Percentiles rank a stretch among this genome's conserved stretches.
Conservation (phyloP, 2,888 invertebrate genomes). For the Urechis unicinctus region DNA sequence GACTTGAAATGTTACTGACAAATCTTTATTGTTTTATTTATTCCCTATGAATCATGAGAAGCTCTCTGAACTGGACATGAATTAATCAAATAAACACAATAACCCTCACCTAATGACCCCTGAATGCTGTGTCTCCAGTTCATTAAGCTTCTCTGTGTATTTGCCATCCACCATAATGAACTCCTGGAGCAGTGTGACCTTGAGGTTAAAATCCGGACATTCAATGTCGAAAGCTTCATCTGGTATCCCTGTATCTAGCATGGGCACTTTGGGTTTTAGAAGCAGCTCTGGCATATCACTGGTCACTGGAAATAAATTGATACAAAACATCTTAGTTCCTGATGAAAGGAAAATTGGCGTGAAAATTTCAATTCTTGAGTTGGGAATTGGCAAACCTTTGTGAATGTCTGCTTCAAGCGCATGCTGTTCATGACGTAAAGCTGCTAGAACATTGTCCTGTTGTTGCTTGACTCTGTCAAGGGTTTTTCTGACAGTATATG, state of each 20-base stretch:
- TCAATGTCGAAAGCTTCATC: constrained; percentile 42
- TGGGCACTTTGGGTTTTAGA: neutral
- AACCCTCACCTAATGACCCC: constrained; percentile 35
- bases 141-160: constrained; percentile 33
- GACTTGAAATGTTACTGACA: too few species aligned
- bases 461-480: constrained; percentile 34
- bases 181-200: constrained; percentile 40
- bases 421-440: constrained; percentile 33
- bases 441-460: constrained; percentile 32
- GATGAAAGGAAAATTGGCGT: too few species aligned
- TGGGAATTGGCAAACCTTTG: too few species aligned
- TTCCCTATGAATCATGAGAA: too few species aligned
- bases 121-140: constrained; percentile 33
- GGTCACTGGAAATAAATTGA: neutral
- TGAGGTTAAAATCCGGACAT: constrained; percentile 40
- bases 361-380: too few species aligned
- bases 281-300: constrained; percentile 5
- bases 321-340: neutral
- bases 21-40: neutral
- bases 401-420: constrained; percentile 38
- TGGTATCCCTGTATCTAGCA: constrained; percentile 38
- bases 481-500: constrained; percentile 29
- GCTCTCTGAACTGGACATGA: too few species aligned
- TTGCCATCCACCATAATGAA: constrained; percentile 44
- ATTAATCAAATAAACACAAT: neutral